phyloP scores from a whole-genome alignment of 2,797 vertebrate genomes.

The Dicrostonyx torquatus region DNA sequence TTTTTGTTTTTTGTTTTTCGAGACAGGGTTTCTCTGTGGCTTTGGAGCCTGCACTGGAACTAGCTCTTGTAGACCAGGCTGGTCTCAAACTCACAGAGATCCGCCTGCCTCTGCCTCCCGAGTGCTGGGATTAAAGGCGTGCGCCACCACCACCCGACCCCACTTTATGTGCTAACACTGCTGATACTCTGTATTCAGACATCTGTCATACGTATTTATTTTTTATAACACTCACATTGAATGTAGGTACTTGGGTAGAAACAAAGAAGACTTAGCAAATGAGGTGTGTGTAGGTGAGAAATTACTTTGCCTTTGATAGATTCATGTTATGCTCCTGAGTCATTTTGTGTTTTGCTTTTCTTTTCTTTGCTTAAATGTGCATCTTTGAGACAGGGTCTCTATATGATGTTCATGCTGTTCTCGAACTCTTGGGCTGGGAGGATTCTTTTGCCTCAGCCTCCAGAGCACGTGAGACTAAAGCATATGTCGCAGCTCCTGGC shows the following conservation, averaged over 20 bases:
- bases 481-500: no score
- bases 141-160: no score
- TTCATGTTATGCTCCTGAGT: background rate
- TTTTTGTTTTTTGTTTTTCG: no score
- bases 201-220: background rate
- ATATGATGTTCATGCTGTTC: background rate
- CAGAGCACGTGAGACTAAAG: background rate
- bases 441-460: background rate
- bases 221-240: slow-evolving; percentile 1
- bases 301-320: background rate
- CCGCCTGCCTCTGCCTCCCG: no score
- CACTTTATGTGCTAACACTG: background rate
- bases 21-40: no score
- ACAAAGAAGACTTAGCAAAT: background rate
- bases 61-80: no score
- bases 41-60: no score
- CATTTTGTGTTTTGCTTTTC: background rate
- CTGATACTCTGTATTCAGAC: background rate
- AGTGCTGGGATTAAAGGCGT: no score
- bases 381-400: background rate
- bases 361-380: background rate
- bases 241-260: slow-evolving; percentile 8
- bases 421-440: no score
- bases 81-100: no score
- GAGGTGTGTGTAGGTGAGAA: background rate